Evolutionary conservation across 2,113 vertebrate species (phyloP), one percentile per base, ranked within the genome.

Genomic region (Xenus cinereus): DNA sequence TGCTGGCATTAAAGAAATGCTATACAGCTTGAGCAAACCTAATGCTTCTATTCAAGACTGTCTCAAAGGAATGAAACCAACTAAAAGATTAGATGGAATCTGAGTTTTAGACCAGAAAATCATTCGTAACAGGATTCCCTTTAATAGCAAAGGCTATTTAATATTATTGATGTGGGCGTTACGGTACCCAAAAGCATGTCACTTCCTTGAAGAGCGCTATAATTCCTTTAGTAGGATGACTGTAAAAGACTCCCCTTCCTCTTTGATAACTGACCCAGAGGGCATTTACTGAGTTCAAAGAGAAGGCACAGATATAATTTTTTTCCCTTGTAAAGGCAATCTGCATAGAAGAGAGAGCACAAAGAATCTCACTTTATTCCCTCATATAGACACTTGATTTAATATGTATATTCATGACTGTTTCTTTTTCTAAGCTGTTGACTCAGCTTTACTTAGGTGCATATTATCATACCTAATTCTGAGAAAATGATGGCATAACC

Each of bases 91-190:
- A 98, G 92, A 96, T 95, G 71, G 78, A 97, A 97, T 97, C 97
- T 97, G 97, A 97, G 97, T 97, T 98, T 97, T 95, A 97, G 94
- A 95, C 63, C 92, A 96, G 92, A 97, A 97, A 88, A 90, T 85
- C 86, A 94, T 96, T 96, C 30, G 48, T 96, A 97, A 95, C 82
- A 96, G 83, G 89, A 97, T 76, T 93, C 87, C 90, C 92, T 97
- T 97, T 95, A 97, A 98, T 73, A 97, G 87, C 37, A 97, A 90
- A 93, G 69, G 78, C 69, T 93, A 88, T 95, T 95, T 97, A 97
- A 95, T 96, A 96, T 96, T 98, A 97, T 97, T 97, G 95, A 97
- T 97, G 87, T 95, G 91, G 79, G 80, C 14, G 62, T 97, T 95
- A 84, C 39, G 2, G 87, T 91, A 90, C 67, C 59, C 89, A 86